Evolutionary conservation across 1,140 invertebrate genomes (phyloP).

Genomic region (Drosophila bifasciata): DNA sequence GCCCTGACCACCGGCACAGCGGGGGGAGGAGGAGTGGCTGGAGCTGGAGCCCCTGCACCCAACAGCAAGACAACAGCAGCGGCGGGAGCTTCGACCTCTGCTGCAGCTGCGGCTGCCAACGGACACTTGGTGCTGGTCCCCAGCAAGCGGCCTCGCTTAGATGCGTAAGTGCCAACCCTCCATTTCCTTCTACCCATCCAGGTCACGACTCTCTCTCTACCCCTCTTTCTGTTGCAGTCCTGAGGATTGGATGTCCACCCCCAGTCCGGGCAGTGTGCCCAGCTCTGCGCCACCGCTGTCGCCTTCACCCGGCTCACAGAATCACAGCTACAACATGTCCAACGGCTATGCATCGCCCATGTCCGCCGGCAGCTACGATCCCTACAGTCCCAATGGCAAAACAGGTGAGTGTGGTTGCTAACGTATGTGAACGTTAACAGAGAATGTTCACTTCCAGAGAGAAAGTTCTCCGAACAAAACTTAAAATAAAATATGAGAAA

Average conservation of each 20-base stretch:
- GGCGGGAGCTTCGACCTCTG: conserved; percentile 45
- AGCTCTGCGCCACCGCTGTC: conserved; percentile 86
- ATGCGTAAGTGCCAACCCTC: conserved; percentile 64
- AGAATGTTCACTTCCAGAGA: not conserved
- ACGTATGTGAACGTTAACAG: not conserved
- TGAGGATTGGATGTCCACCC: conserved; percentile 87
- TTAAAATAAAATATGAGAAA: too few relatives aligned
- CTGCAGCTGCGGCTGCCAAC: conserved; percentile 58
- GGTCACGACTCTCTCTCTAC: not conserved
- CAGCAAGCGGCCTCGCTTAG: conserved; percentile 72
- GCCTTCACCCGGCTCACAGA: conserved; percentile 86
- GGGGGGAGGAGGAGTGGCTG: conserved; percentile 9
- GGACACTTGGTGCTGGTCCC: conserved; percentile 70
- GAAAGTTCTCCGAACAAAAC: not conserved
- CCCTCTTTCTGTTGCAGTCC: conserved; percentile 60
- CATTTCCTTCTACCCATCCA: not conserved
- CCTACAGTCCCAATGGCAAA: conserved; percentile 94
- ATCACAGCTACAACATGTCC: conserved; percentile 86
- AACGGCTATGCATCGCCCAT: conserved; percentile 93
- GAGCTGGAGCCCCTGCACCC: conserved; percentile 8
- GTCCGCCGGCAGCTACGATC: conserved; percentile 92
- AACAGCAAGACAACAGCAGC: conserved; percentile 31
- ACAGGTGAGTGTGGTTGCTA: conserved; percentile 87
- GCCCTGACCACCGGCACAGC: conserved; percentile 43
- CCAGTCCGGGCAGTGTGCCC: conserved; percentile 86